A percentile compares a stretch with the other conserved stretches of the same genome.
phyloP scores from a whole-genome alignment of 2,797 vertebrate genomes.

The Phrynocephalus forsythii region DNA sequence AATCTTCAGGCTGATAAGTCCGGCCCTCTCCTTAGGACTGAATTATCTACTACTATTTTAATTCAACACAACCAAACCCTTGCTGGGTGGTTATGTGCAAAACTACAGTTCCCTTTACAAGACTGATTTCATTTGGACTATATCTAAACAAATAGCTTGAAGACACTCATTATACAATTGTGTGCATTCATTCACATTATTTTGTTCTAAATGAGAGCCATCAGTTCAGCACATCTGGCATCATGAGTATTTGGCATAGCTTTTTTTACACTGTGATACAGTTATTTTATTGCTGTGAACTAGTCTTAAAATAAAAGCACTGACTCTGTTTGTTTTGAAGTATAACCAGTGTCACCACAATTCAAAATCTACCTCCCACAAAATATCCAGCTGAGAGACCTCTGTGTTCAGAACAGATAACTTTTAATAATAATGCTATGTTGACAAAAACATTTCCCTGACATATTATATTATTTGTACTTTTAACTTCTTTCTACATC shows the following conservation, averaged over 20 bases:
- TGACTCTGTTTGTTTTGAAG: constrained; percentile 18
- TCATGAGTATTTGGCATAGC: constrained; percentile 27
- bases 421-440: not conserved
- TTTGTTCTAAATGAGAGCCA: not conserved
- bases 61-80: not conserved
- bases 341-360: not conserved
- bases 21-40: no score
- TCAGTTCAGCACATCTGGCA: constrained; percentile 26
- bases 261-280: constrained; percentile 21
- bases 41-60: no score
- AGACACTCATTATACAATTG: not conserved
- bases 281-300: not conserved
- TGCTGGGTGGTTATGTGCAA: not conserved
- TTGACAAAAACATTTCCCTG: constrained; percentile 45
- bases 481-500: constrained; percentile 59
- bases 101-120: not conserved
- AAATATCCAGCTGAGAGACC: not conserved
- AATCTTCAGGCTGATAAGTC: no score
- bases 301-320: not conserved
- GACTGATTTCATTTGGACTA: not conserved
- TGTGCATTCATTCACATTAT: not conserved
- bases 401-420: constrained; percentile 25
- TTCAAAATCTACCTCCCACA: constrained; percentile 22
- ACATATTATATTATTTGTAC: constrained; percentile 47
- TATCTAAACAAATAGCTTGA: not conserved